Base-by-base conservation (phyloP, 2,888 invertebrate genomes). In the Drosophila meridionalis region DNA sequence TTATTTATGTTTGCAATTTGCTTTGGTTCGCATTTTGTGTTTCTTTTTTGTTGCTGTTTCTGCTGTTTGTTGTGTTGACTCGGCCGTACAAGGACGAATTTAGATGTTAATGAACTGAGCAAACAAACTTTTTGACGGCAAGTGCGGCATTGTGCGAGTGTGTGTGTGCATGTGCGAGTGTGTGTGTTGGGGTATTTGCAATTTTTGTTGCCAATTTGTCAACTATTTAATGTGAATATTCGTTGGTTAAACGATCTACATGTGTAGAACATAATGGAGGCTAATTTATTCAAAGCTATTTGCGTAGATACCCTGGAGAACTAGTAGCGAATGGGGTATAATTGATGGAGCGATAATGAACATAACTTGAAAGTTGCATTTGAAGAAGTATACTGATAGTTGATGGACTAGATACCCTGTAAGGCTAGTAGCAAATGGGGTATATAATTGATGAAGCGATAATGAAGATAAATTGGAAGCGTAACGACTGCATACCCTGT, bases 61-160 rank as follows among this genome's bases (percentile, higher is more conserved):
- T 68, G 47, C 47, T 69, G 28, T 65, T 45, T 45, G 47, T 7
- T 48, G 50, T 50, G 58, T 79, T 69, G 80, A 63, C 59, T 76
- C 36, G 65, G 56, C 53, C 73, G 65, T 66, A 80, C 80, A 80
- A 82, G 80, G 80, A 82, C 83, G 83, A 83, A 82, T 70, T 78
- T 73, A 65, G 74, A 89, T 87, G 86, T 89, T 87, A 87, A 87
- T 87, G 86, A 87, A 87, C 86, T 90, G 90, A 69, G 58, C 84
- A 88, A 86, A 90, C 89, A 86, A 80, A 79, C 80, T 68, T 65
- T 72, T 68, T 58, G 62, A 69, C 59, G 78, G 62, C 78, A 78
- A 84, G 89, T 87, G 84, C 71, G 72, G 72, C 48, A 68, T 43
- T 50, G 63, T 62, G 50, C 71, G 59, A 55, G 48, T 66, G 43